Base-by-base conservation (phyloP, 2,888 invertebrate genomes). In the Biston stratarius region DNA sequence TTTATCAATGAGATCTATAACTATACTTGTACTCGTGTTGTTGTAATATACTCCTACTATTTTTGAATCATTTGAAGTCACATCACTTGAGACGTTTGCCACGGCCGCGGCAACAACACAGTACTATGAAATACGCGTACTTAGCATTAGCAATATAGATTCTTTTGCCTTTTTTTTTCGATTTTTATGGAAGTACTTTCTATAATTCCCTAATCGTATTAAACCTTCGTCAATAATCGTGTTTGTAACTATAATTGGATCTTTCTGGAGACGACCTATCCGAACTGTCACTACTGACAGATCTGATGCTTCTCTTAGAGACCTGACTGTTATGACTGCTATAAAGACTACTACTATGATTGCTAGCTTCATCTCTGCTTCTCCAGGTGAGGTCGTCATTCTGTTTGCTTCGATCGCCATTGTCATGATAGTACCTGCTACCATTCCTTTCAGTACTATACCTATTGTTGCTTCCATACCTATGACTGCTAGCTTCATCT, bases 341-440 rank as follows among this genome's bases (percentile, higher is more conserved):
- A 15, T 38, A 0, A 38, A 0, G 38, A 38, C 38, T 38, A 34
- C 11, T 55, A 15, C 49, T 42, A 40, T 47, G 10, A 14, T 49
- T 45, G 49, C 47, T 52, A 34, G 12, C 51, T 56, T 65, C 68
- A 0, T 51, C 53, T 11, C 49, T 63, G 9, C 42, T 71, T 42
- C 72, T 69, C 71, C 67, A 70, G 34, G 69, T 66, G 1, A 66
- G 53, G 34, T 67, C 59, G 33, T 24, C 10, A 33, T 48, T 48
- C 9, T 11, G 5, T 38, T 58, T 60, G 40, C 15, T 63, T 9
- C 45, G 60, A 48, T 67, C 61, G 12, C 64, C 63, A 9, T 57
- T 59, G 34, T 15, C n/a, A 33, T 8, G 33, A 44, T 53, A 10
- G 53, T 67, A 68, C 33, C 68, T 63, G 15, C n/a, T 51, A 1